Base-by-base conservation (phyloP, 2,797 vertebrate species). In the Momotus momota region DNA sequence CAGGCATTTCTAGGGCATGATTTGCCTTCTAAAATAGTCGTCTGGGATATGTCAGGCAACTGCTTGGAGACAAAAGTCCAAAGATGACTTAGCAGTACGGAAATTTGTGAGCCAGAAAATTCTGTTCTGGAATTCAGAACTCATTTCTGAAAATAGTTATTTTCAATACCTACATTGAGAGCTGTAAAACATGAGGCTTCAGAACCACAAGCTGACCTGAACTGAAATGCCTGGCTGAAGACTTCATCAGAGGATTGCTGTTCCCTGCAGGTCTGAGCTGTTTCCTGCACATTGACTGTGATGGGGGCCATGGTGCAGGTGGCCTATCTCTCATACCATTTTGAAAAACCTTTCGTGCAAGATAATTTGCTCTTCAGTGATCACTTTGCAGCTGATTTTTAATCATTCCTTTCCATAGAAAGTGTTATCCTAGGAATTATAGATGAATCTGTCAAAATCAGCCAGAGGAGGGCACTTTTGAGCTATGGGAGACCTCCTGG, bases 401-500 rank as follows among this genome's bases (percentile, higher is more conserved):
- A 73, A 82, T 90, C 11, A 35, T 79, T 57, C 8, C 21, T 66
- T 90, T 48, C 72, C 33, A 15, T 40, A 9, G 64, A 73, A 86
- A 89, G 51, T 22, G 69, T 79, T 64, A 58, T 83, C 81, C 57
- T 67, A 13, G 61, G 77, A 87, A 14, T 64, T 73, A 66, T n/a
- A 70, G 61, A 71, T 9, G 75, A 94, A 46, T 9, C 95, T 96
- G 96, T 96, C 77, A 51, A 91, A 94, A 96, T 96, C 90, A 96
- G 88, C 97, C 97, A 97, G 96, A 88, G 95, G 97, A 97, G 97
- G 97, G 97, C 95, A 97, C 88, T 94, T 96, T 97, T 97, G 96
- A 96, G 95, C 97, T 86, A 91, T 88, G 78, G 93, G 93, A 97
- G 94, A 84, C 82, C 92, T 94, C 71, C 38, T 92, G 95, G 64